Percentiles rank a stretch among this genome's conserved stretches.
Conservation (phyloP, 2,113 vertebrate species). For the Petrocephalus zakoni region DNA sequence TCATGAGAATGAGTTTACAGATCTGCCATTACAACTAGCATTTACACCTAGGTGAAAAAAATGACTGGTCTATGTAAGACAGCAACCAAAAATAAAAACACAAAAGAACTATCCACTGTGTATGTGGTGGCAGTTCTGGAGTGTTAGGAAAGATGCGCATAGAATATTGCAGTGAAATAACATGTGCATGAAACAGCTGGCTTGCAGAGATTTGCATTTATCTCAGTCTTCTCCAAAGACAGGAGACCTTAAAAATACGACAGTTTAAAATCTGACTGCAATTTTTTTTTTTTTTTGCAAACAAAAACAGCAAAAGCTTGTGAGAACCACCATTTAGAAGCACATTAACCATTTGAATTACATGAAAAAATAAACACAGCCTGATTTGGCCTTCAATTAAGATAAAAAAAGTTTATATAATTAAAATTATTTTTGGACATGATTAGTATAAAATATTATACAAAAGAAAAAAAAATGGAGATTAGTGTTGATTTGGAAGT, state of each 20-base stretch:
- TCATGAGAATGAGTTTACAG: constrained; percentile 28
- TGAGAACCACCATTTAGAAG: neutral
- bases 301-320: neutral
- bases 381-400: neutral
- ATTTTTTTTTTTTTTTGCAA: neutral
- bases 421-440: neutral
- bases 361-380: neutral
- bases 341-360: neutral
- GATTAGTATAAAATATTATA: neutral
- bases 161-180: neutral
- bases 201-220: neutral
- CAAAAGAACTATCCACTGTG: neutral
- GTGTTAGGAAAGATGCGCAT: neutral
- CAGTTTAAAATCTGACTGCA: neutral
- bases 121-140: neutral
- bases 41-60: constrained; percentile 3
- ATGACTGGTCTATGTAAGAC: neutral
- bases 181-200: neutral
- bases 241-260: neutral
- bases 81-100: neutral
- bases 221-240: neutral
- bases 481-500: neutral
- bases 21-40: constrained; percentile 25
- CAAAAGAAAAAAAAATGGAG: neutral
- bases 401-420: neutral